These are phyloP conservation scores for Drosophila melanogaster DNA, from an alignment of 1,140 invertebrate species.

Conservation along the genomic window DNA sequence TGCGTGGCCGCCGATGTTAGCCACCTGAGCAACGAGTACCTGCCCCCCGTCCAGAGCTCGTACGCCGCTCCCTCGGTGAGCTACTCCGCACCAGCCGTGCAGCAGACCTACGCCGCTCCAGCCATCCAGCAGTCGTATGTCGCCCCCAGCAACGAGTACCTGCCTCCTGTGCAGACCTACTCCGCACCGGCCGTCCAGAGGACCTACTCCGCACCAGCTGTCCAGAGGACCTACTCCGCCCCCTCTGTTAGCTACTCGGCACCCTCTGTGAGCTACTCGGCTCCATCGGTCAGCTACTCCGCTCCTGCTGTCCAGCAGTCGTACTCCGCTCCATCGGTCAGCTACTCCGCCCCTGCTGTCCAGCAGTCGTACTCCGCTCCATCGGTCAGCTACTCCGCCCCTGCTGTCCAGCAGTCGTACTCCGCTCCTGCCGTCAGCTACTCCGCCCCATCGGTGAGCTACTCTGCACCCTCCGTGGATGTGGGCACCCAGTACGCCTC, in stretches of 20 bases:
- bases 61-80: conserved; percentile 27
- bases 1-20: conserved; percentile 79
- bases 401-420: conserved; percentile 49
- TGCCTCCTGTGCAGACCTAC: conserved; percentile 15
- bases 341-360: conserved; percentile 45
- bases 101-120: conserved; percentile 33
- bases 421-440: conserved; percentile 48
- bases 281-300: conserved; percentile 35
- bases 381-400: conserved; percentile 42
- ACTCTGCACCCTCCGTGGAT: conserved; percentile 64
- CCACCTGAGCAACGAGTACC: conserved; percentile 74
- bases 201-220: conserved; percentile 38
- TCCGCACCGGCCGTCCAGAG: conserved; percentile 29
- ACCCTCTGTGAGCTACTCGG: conserved; percentile 28
- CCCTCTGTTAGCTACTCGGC: conserved; percentile 45
- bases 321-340: conserved; percentile 26
- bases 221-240: conserved; percentile 47
- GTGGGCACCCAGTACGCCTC: conserved; percentile 78
- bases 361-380: conserved; percentile 30
- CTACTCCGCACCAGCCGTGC: conserved; percentile 29
- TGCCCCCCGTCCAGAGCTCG: conserved; percentile 55
- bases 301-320: conserved; percentile 21
- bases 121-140: conserved; percentile 30
- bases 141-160: conserved; percentile 17
- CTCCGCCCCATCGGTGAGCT: conserved; percentile 42